Evolutionary conservation across 2,113 vertebrate species (phyloP), one percentile per base, ranked within the genome.

Genomic region (Aspiorhynchus laticeps): DNA sequence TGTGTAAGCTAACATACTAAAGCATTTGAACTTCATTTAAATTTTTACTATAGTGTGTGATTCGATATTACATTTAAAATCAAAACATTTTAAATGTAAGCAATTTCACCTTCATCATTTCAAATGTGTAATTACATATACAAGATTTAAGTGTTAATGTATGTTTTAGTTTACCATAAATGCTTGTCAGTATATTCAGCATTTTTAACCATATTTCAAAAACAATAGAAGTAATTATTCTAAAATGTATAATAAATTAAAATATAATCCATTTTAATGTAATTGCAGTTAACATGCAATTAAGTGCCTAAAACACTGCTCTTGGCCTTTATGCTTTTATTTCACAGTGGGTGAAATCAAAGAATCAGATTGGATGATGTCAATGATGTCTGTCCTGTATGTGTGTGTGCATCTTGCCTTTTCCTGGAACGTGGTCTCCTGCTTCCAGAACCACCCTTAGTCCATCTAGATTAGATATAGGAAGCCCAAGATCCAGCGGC

Each of bases 391-490:
- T 28, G n/a, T 48, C 56, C 33, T 69, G 0, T 87, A 19, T 36
- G 36, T 63, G 31, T 87, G 43, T 85, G 46, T 83, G 65, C 59
- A 63, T 76, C 92, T 94, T 93, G 97, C 98, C 97, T 96, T 96
- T 97, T 21, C 93, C 95, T 61, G 94, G 90, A 75, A 92, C 56
- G 15, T 95, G 92, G 4, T 97, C 96, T 86, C 94, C 96, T 87
- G 94, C 92, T 80, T 99, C 98, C 90, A 99, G 90, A 84, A 99
- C 95, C 88, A 99, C 98, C 19, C 97, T 93, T n/a, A 98, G 96
- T 28, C 98, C 98, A 2, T 99, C 98, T 90, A 99, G 95, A 93
- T 97, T 99, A 43, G 98, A 99, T 87, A 99, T 99, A 48, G 98
- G 98, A 90, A 98, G 94, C 6, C 98, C 98, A 53, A 99, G 95